phyloP scores from a whole-genome alignment of 2,113 vertebrate species.

The Cinclus cinclus region DNA sequence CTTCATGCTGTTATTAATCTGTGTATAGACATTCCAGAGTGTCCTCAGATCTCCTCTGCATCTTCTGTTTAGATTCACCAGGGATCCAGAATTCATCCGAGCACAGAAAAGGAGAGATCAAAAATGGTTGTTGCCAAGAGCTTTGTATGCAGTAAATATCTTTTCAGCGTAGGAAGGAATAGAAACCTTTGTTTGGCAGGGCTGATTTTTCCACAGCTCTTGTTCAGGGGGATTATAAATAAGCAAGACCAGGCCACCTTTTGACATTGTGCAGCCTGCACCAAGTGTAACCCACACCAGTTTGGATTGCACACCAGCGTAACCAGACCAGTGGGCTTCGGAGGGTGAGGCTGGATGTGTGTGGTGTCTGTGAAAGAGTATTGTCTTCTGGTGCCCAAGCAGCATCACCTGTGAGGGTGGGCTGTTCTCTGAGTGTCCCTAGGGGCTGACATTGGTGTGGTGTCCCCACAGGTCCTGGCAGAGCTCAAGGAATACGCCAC shows the following conservation, averaged over 20 bases:
- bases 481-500: constrained; percentile 98
- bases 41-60: background rate
- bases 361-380: background rate
- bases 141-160: background rate
- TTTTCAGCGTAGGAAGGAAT: background rate
- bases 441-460: background rate
- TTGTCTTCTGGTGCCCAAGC: rapidly evolving
- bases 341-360: background rate
- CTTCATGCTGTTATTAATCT: background rate
- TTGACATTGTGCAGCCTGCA: background rate
- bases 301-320: background rate
- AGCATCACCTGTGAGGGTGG: background rate
- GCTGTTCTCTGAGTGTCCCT: background rate
- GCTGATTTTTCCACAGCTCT: background rate
- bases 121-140: background rate
- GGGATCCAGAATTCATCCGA: background rate
- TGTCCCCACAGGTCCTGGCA: constrained; percentile 86
- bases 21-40: background rate
- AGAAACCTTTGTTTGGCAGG: background rate
- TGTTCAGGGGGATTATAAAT: background rate
- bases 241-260: background rate
- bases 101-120: background rate
- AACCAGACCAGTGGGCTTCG: background rate
- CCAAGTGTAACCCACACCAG: too few relatives aligned
- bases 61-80: background rate